Base-by-base conservation (phyloP, 2,888 invertebrate genomes). In the Amiota mariae region DNA sequence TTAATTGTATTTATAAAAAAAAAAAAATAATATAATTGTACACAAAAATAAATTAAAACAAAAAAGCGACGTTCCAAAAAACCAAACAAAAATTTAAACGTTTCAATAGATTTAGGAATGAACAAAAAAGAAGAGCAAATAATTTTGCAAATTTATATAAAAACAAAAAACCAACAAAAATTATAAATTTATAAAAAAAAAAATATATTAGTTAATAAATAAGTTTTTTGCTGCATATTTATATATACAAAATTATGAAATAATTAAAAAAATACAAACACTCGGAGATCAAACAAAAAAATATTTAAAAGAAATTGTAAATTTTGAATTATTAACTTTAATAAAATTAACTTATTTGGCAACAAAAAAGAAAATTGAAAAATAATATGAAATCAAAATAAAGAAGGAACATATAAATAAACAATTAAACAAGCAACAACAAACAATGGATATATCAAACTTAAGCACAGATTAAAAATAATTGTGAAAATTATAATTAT, bases 261-360 rank as follows among this genome's bases (percentile, higher is more conserved):
- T 67, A 49, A 48, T 10, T 48, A n/a, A n/a, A 49, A 48, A 49
- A 18, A 67, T 18, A n/a, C n/a, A 63, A 12, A 63, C 36, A 63
- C 36, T 51, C 12, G 20, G 12, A 61, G 20, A 67, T 49, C 18
- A 15, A 49, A 48, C 36, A 46, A 66, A 66, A 36, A 36, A 36
- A 36, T 6, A 36, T 36, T 36, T 59, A 12, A 56, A 6, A 15
- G 8, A 18, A 18, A 10, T 10, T 64, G 82, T 75, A 74, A 75
- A 79, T 84, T 81, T 85, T 86, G 78, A 79, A 80, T 84, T 86
- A 74, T 82, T 76, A 82, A 59, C 82, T 83, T 85, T 81, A 80
- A 84, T 20, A 8, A 18, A 18, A 59, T 20, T 68, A 85, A 85
- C 82, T 82, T 77, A 79, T 87, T 79, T 85, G 77, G 6, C 2